Evolutionary conservation across 2,888 invertebrate species (phyloP), one percentile per base, ranked within the genome.

Genomic region (Phaedon cochleariae): DNA sequence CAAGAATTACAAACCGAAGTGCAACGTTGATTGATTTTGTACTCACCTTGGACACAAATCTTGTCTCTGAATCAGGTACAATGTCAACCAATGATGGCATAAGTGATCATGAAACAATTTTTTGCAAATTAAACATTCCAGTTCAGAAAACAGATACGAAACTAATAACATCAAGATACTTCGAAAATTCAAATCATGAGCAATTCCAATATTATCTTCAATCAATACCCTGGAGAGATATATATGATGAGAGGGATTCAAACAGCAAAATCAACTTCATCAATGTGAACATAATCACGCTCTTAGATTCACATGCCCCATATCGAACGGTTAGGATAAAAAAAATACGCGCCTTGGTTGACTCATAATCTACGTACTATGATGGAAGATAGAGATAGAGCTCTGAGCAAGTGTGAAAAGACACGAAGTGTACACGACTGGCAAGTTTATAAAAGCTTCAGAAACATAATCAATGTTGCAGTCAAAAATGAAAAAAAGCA

Each of bases 221-320:
- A 10, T 49, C 49, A 49, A 49, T 49, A 49, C 49, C 49, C 12
- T 49, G 49, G 49, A 2, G 49, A 17, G 21, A 49, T 49, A 49
- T 49, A n/a, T 49, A 49, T 21, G 49, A 49, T 20, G 6, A n/a
- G 49, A 10, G 21, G 7, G 49, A 49, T 21, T 20, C 49, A 4
- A 49, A 20, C 21, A 10, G 49, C 21, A 49, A 49, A 49, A 9
- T 49, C 15, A 15, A 49, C 10, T 20, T 49, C 22, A 49, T 49
- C 6, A 49, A 49, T 21, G 20, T 2, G 3, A 48, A 48, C 18
- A 48, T 48, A 18, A 48, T 48, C n/a, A 48, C 18, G 20, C 31
- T 22, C 12, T 21, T 21, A 20, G 49, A 49, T 20, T 4, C 21
- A 7, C 49, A 17, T 49, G 49, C 49, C 49, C 49, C 49, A 2